Percentiles rank a stretch among this genome's conserved stretches.
These are phyloP conservation scores for Rapana venosa DNA, from an alignment of 2,888 invertebrate genomes.

Conservation along the genomic window DNA sequence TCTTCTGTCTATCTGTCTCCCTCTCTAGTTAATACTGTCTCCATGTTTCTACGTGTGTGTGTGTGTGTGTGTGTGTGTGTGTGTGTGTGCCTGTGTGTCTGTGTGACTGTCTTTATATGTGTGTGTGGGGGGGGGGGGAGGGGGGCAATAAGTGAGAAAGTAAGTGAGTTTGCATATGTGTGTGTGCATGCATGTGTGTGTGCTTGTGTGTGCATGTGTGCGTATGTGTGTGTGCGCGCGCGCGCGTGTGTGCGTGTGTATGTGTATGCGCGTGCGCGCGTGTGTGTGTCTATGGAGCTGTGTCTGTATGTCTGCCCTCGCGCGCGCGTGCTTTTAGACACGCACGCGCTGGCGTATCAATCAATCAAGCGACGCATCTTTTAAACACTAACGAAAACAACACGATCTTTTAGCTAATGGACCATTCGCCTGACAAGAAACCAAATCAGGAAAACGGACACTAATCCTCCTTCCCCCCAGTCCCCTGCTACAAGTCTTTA, in stretches of 20 bases:
- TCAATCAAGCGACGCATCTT: too few species aligned
- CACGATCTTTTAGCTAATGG: too few species aligned
- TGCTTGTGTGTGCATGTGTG: conserved; percentile 9
- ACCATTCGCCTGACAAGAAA: too few species aligned
- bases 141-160: too few species aligned
- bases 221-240: not conserved
- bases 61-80: not conserved
- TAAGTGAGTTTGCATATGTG: not conserved
- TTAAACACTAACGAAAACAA: too few species aligned
- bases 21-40: not conserved
- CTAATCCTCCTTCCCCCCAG: too few species aligned
- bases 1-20: not conserved
- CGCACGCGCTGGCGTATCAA: too few species aligned
- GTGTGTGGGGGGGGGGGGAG: too few species aligned
- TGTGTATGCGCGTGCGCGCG: not conserved
- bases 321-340: too few species aligned
- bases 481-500: too few species aligned
- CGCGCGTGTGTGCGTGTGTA: not conserved
- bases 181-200: not conserved
- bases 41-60: not conserved
- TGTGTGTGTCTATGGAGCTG: not conserved
- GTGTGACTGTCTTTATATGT: not conserved
- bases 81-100: not conserved
- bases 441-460: too few species aligned
- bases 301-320: not conserved